Base-by-base conservation (phyloP, 1,140 invertebrate genomes). In the Hydropsyche tenuis region DNA sequence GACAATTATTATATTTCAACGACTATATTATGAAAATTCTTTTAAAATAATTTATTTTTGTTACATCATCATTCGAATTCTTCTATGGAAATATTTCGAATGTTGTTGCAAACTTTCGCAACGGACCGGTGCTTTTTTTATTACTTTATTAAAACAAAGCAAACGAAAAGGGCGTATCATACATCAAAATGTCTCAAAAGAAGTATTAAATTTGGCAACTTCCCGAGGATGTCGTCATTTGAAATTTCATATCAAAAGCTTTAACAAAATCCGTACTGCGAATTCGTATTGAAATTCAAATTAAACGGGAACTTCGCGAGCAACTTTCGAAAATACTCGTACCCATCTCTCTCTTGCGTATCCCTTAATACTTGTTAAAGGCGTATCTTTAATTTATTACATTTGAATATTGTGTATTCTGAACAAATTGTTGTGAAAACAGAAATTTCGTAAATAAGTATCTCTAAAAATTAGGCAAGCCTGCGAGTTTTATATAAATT, bases 221-320 rank as follows among this genome's bases (percentile, higher is more conserved):
- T 53, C 20, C n/a, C 48, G 48, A 53, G 16, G 30, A 53, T 53
- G 48, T 53, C 16, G 48, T 20, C 48, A 53, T 53, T 53, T 16
- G 48, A 53, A 53, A 53, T 53, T 53, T 53, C 48, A 53, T 53
- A 53, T 53, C 48, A 18, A 53, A 53, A 53, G 48, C 48, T 53
- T 53, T 16, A 53, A 20, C 48, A 20, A 53, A 53, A 53, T 53
- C 48, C 48, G 48, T 53, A 16, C 48, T 53, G 48, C 16, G 48
- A 53, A 53, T 53, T 53, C 48, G 48, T 53, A 53, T 53, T 53
- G 48, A 53, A 53, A 53, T 53, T 53, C 48, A 53, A 53, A 53
- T 53, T 53, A 53, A 53, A 53, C 48, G 16, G 48, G 16, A 53
- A 53, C 48, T 53, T 53, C 18, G 9, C 7, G 20, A 53, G 48